Conservation (phyloP, 2,113 vertebrate genomes). For the Xenotilapia longispinis region DNA sequence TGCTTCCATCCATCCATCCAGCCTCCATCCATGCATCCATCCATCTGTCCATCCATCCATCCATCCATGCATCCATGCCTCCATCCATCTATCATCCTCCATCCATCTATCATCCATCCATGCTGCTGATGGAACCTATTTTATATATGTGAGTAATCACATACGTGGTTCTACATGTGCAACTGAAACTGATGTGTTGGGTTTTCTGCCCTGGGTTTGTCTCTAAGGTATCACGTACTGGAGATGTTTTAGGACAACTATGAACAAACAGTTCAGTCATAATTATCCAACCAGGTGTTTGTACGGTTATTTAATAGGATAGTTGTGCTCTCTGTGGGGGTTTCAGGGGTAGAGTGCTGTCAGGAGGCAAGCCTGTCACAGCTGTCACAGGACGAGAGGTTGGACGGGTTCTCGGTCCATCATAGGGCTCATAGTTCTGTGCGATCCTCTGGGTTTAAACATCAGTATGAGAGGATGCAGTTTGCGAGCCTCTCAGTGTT, state of each 20-base stretch:
- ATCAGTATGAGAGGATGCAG: neutral
- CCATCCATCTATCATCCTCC: accelerated
- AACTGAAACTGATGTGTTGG: neutral
- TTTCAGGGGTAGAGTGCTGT: neutral
- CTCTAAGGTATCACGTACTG: neutral
- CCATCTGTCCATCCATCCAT: too few relatives aligned
- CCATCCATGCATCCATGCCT: accelerated
- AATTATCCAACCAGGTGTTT: neutral
- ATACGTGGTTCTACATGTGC: neutral
- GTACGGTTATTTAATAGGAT: neutral
- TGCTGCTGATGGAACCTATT: neutral
- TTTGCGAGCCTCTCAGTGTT: neutral
- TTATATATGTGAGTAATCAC: neutral
- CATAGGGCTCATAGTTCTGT: neutral
- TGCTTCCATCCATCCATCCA: too few relatives aligned
- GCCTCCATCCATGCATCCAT: too few relatives aligned
- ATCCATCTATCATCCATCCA: neutral
- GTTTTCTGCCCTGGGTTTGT: neutral
- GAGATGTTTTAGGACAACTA: neutral
- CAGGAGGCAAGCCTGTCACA: neutral
- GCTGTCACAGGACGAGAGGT: neutral
- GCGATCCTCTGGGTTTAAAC: neutral
- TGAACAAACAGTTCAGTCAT: neutral
- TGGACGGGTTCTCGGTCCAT: accelerated
- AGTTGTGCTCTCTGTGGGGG: neutral